phyloP scores from a whole-genome alignment of 2,888 invertebrate genomes.

The Helicoverpa assulta region DNA sequence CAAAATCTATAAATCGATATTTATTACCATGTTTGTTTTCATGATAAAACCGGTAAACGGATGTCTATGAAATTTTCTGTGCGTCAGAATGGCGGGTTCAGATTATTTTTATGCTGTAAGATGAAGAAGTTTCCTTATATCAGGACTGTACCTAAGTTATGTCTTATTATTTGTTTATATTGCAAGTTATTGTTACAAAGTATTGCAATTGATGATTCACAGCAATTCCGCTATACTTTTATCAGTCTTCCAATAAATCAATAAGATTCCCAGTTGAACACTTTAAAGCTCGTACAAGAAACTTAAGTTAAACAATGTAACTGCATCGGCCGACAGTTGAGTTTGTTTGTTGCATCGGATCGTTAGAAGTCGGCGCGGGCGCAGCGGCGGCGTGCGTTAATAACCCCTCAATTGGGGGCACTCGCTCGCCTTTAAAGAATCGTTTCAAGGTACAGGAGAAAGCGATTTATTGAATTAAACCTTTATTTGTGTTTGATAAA shows the following conservation, averaged over 20 bases:
- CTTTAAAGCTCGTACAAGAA: constrained; percentile 29
- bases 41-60: not conserved
- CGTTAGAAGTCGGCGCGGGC: constrained; percentile 71
- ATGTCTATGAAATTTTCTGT: constrained; percentile 1
- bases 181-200: not conserved
- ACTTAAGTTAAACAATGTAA: constrained; percentile 54
- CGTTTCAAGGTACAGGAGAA: constrained; percentile 15
- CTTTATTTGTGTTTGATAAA: not conserved
- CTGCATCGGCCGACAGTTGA: constrained; percentile 46
- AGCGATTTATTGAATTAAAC: constrained; percentile 30
- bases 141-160: too few relatives aligned
- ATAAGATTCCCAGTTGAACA: constrained; percentile 27
- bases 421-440: constrained; percentile 61
- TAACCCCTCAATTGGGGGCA: constrained; percentile 83
- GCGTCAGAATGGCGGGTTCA: not conserved
- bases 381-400: constrained; percentile 73
- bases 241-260: not conserved
- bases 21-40: constrained; percentile 1
- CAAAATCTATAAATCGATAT: not conserved
- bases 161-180: not conserved
- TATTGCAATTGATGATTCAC: not conserved
- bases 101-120: not conserved
- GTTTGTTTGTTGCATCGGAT: constrained; percentile 67
- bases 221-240: constrained; percentile 3
- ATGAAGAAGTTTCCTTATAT: not conserved